phyloP scores from a whole-genome alignment of 2,888 invertebrate genomes.

The Oscheius onirici region DNA sequence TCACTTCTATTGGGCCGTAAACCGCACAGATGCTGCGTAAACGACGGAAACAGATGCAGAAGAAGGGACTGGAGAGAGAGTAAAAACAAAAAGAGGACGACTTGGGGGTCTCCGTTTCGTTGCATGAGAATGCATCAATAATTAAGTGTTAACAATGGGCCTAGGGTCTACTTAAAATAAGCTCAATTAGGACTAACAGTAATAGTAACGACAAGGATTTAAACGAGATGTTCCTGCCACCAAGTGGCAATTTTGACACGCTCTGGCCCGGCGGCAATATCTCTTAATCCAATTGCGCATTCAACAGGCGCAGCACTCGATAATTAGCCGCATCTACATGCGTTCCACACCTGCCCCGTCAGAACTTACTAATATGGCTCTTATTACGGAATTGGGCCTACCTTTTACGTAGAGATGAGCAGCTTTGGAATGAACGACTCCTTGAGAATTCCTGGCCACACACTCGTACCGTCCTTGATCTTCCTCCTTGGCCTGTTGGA shows the following conservation, averaged over 20 bases:
- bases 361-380: background rate
- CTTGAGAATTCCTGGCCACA: conserved; percentile 73
- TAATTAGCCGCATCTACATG: conserved; percentile 30
- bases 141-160: conserved; percentile 27
- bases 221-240: conserved; percentile 1
- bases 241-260: conserved; percentile 31
- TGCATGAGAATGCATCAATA: conserved; percentile 26
- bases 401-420: conserved; percentile 75
- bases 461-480: conserved; percentile 75
- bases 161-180: background rate
- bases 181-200: background rate
- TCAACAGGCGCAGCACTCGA: conserved; percentile 32
- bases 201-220: background rate
- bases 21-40: conserved; percentile 29
- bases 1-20: conserved; percentile 22
- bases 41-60: conserved; percentile 29
- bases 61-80: conserved; percentile 29
- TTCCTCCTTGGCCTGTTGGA: conserved; percentile 72
- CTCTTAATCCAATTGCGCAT: conserved; percentile 37
- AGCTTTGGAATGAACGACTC: conserved; percentile 74
- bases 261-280: conserved; percentile 30
- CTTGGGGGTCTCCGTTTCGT: background rate
- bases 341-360: conserved; percentile 12
- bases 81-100: conserved; percentile 20
- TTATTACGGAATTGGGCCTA: too few species aligned